These are phyloP conservation scores for Drosophila navojoa DNA, from an alignment of 1,140 invertebrate genomes.

Conservation along the genomic window DNA sequence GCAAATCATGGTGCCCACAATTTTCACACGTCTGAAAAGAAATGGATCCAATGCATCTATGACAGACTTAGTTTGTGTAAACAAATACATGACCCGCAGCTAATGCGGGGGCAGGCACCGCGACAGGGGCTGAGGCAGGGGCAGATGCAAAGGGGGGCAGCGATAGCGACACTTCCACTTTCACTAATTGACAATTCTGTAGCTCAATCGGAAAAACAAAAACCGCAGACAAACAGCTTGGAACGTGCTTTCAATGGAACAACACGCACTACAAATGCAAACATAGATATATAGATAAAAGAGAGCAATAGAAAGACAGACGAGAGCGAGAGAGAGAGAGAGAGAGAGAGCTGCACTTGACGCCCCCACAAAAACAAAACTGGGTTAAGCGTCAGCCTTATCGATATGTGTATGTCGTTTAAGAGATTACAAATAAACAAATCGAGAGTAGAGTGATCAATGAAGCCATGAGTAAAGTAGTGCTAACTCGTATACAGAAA, in stretches of 20 bases:
- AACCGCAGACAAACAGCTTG: conserved; percentile 55
- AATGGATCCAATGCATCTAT: conserved; percentile 38
- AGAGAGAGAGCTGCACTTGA: conserved; percentile 33
- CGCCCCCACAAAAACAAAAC: conserved; percentile 42
- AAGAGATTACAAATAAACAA: conserved; percentile 29
- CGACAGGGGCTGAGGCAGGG: not conserved
- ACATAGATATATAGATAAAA: conserved; percentile 7
- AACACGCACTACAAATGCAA: conserved; percentile 16
- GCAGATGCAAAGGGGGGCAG: not conserved
- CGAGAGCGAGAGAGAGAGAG: not conserved
- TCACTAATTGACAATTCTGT: conserved; percentile 78
- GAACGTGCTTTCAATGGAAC: conserved; percentile 16
- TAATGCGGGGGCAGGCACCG: not conserved
- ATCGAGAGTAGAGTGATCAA: conserved; percentile 17
- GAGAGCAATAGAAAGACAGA: not conserved
- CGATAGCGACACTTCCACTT: conserved; percentile 64
- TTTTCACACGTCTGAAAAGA: conserved; percentile 66
- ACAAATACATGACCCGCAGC: conserved; percentile 48
- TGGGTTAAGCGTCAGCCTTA: conserved; percentile 42
- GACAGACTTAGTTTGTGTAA: conserved; percentile 55
- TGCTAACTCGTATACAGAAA: not conserved
- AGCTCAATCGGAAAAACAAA: conserved; percentile 54
- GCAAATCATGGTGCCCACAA: conserved; percentile 62
- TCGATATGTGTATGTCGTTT: conserved; percentile 25
- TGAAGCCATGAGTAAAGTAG: not conserved